Evolutionary conservation across 92 coral and sea anemone species (phyloP).

Genomic region (Diadumene lineata): DNA sequence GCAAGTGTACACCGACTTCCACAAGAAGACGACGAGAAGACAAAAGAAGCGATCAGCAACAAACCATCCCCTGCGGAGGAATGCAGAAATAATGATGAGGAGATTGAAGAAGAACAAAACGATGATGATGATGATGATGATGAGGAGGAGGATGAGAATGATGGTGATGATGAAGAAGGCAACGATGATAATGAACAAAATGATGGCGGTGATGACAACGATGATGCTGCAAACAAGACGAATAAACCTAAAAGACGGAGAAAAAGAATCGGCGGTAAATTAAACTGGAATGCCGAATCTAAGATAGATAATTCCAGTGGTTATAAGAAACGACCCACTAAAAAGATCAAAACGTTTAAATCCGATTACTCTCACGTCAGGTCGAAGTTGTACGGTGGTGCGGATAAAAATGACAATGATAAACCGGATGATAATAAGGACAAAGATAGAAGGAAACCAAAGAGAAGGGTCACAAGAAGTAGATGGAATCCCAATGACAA

Average conservation of each 20-base stretch:
- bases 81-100: slow-evolving; percentile 5
- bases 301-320: slow-evolving; percentile 59
- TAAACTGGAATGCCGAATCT: slow-evolving; percentile 82
- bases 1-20: slow-evolving; percentile 14
- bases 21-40: not conserved
- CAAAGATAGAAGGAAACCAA: slow-evolving; percentile 17
- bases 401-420: too few species aligned
- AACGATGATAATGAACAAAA: slow-evolving; percentile 13
- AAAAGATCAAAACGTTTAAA: slow-evolving; percentile 65
- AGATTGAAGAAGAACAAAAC: not conserved
- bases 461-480: slow-evolving; percentile 1
- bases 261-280: slow-evolving; percentile 48
- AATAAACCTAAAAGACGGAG: slow-evolving; percentile 11
- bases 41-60: too few species aligned
- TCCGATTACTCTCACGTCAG: slow-evolving; percentile 71
- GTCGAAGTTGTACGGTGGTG: slow-evolving; percentile 53
- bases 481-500: slow-evolving; percentile 31
- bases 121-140: slow-evolving; percentile 4
- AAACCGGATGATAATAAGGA: slow-evolving; percentile 24
- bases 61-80: too few species aligned
- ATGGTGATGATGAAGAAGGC: slow-evolving; percentile 19
- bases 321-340: slow-evolving; percentile 33
- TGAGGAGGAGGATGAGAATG: slow-evolving; percentile 11
- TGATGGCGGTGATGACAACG: slow-evolving; percentile 18
- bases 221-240: slow-evolving; percentile 20